Percentiles rank a stretch among this genome's conserved stretches.
Conservation (phyloP, 2,888 invertebrate genomes). For the Acrobasis consociella region DNA sequence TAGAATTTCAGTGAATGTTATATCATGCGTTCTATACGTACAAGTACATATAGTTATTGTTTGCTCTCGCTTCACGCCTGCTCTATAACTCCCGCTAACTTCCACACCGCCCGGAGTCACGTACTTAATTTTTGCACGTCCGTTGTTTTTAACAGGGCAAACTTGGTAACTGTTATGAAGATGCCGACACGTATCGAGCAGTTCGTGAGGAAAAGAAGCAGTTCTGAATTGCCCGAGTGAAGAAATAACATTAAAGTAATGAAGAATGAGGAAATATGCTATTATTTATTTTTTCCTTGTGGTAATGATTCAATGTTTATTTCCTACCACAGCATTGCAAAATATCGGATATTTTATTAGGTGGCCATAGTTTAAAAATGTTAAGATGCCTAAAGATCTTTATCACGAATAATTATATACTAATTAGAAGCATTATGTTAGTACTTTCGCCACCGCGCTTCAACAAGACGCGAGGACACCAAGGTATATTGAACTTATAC, state of each 20-base stretch:
- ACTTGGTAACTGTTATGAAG: conserved; percentile 21
- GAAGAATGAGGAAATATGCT: background rate
- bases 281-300: background rate
- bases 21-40: background rate
- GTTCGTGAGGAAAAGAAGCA: conserved; percentile 8
- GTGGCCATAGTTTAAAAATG: too few relatives aligned
- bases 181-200: conserved; percentile 14
- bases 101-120: conserved; percentile 33
- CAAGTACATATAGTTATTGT: background rate
- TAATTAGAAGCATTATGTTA: too few relatives aligned
- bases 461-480: too few relatives aligned
- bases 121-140: conserved; percentile 41
- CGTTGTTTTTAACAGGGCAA: conserved; percentile 30
- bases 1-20: background rate
- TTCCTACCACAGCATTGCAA: too few relatives aligned
- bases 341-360: too few relatives aligned
- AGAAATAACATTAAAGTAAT: background rate
- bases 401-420: too few relatives aligned
- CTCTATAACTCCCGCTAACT: conserved; percentile 25
- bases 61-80: conserved; percentile 6
- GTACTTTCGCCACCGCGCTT: too few relatives aligned
- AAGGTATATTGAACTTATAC: too few relatives aligned
- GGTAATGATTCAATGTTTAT: too few relatives aligned
- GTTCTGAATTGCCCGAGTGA: background rate
- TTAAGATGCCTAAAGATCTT: too few relatives aligned